Conservation (phyloP, 2,113 vertebrate species). For the Dinomys branickii region DNA sequence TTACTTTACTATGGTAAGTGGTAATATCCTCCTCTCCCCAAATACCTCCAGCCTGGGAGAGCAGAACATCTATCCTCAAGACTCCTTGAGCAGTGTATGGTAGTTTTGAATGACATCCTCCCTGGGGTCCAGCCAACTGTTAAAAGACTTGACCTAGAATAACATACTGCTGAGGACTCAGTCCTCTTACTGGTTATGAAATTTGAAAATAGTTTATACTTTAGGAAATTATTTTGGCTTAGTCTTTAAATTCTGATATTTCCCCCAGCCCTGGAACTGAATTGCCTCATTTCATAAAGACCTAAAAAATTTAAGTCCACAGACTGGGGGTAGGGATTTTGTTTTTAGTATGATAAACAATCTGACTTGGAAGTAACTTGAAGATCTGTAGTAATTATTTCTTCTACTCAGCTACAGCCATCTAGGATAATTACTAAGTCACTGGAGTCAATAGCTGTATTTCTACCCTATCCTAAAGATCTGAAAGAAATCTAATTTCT, state of each 20-base stretch:
- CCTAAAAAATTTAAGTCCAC: background rate
- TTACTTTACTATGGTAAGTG: background rate
- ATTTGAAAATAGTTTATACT: background rate
- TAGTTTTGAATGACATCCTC: background rate
- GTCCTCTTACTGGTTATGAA: background rate
- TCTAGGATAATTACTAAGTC: background rate
- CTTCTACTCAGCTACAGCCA: background rate
- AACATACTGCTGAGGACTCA: background rate
- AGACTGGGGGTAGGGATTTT: background rate
- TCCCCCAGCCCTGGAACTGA: background rate
- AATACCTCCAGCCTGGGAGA: background rate
- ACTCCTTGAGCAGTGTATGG: background rate
- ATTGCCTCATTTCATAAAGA: constrained; percentile 28
- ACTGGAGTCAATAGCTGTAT: background rate
- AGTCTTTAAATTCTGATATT: constrained; percentile 23
- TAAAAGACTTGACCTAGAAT: constrained; percentile 4
- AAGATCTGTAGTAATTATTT: background rate
- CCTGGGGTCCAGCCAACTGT: fast-evolving
- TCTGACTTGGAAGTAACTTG: constrained; percentile 17
- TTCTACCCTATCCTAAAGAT: background rate
- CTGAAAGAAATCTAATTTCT: background rate
- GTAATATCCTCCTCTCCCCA: background rate
- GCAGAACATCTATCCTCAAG: background rate
- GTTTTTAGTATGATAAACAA: background rate
- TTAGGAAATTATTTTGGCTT: background rate